These are phyloP conservation scores for Nansenia antarctica DNA, from an alignment of 2,113 vertebrate species.

Conservation along the genomic window DNA sequence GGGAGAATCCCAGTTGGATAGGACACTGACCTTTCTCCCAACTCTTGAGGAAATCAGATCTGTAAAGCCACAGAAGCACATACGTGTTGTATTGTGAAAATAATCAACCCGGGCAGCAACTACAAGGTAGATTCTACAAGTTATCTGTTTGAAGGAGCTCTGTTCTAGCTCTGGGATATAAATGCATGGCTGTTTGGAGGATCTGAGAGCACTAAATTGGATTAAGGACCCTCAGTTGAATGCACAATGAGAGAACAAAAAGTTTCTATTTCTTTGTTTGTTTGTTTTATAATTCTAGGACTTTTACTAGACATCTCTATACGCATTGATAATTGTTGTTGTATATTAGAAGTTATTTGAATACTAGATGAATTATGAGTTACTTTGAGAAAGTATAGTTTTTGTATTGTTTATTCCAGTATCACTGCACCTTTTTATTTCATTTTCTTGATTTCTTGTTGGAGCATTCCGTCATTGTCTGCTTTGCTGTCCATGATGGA, in stretches of 20 bases:
- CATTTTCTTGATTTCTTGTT: slow-evolving; percentile 53
- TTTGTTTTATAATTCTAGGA: slow-evolving; percentile 6
- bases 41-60: slow-evolving; percentile 72
- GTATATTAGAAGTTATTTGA: not conserved
- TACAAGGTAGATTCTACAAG: slow-evolving; percentile 48
- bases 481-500: slow-evolving; percentile 64
- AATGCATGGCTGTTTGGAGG: slow-evolving; percentile 47
- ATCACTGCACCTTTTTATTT: slow-evolving; percentile 66
- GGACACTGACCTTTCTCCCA: slow-evolving; percentile 81
- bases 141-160: slow-evolving; percentile 63
- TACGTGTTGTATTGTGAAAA: slow-evolving; percentile 67
- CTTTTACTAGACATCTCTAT: slow-evolving; percentile 26
- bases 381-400: slow-evolving; percentile 3
- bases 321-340: not conserved
- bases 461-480: slow-evolving; percentile 71
- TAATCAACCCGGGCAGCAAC: slow-evolving; percentile 65
- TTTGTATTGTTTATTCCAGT: slow-evolving; percentile 32
- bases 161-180: slow-evolving; percentile 57
- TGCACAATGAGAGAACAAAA: slow-evolving; percentile 58
- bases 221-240: slow-evolving; percentile 53
- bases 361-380: slow-evolving; percentile 38
- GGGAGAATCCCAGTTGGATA: slow-evolving; percentile 75
- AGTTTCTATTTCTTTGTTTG: slow-evolving; percentile 45
- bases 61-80: slow-evolving; percentile 53
- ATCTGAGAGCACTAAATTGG: slow-evolving; percentile 51